These are phyloP conservation scores for Loris lydekkerianus DNA, from an alignment of 2,797 vertebrate genomes.

Conservation along the genomic window DNA sequence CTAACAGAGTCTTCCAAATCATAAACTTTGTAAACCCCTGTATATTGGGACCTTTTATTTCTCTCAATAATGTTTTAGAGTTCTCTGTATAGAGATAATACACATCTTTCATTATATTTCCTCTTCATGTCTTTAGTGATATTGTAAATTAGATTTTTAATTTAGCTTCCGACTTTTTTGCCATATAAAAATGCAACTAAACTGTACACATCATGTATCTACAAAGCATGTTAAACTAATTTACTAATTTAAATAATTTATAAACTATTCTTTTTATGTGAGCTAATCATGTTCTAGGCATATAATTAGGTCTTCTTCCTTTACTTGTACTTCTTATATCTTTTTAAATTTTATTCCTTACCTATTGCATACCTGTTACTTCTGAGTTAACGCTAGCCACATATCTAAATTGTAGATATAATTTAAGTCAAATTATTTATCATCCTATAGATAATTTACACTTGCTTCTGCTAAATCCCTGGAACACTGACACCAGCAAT, in stretches of 20 bases:
- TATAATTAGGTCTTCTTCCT: not conserved
- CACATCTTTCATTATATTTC: not conserved
- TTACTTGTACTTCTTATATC: not conserved
- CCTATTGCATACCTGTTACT: not conserved
- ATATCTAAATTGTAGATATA: not conserved
- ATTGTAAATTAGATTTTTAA: conserved; percentile 31
- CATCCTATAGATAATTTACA: conserved; percentile 31
- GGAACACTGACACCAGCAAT: not conserved
- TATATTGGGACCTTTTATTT: conserved; percentile 12
- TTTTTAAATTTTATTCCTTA: not conserved
- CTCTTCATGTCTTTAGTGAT: not conserved
- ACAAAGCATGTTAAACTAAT: not conserved
- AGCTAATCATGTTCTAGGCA: not conserved
- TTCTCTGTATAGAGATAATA: not conserved
- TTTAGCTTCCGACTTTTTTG: not conserved
- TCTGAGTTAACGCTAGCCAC: not conserved
- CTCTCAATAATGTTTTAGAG: conserved; percentile 3
- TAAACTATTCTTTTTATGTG: not conserved
- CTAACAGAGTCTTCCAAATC: not conserved
- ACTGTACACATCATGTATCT: not conserved
- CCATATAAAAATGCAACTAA: not conserved
- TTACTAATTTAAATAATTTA: conserved; percentile 12
- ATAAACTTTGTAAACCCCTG: not conserved
- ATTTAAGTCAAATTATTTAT: not conserved
- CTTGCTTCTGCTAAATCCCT: not conserved